Evolutionary conservation across 2,797 vertebrate genomes (phyloP), one percentile per base, ranked within the genome.

Genomic region (Coluber constrictor): DNA sequence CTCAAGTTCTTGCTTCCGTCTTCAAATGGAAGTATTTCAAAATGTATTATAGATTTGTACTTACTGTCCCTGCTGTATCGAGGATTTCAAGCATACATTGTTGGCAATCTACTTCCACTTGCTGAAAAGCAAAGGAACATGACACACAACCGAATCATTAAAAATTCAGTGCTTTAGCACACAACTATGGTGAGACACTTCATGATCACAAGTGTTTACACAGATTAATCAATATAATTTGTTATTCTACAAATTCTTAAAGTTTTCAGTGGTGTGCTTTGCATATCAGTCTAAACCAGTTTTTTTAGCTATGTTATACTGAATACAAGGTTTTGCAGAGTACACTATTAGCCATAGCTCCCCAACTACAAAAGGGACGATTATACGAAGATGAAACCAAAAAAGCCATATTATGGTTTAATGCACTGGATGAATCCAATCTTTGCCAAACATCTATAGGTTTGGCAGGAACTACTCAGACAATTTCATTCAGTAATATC

Each of bases 41-140:
- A 91, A 59, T 86, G 91, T n/a, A 55, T 55, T 51, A 95, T 63
- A 59, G 93, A 86, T 55, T 27, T 7, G 0, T 60, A 97, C 99
- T 98, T 98, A 99, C 99, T 94, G 99, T 99, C 96, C 99, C 99
- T 93, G 99, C 99, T 29, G 99, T 99, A 96, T 99, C 99, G 61
- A 99, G 98, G 97, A 99, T 99, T 98, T 99, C 99, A 90, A 99
- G 98, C 99, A 99, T 99, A 96, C 99, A 99, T 95, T 99, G 99
- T 96, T 99, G 99, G 92, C 98, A 99, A 94, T 99, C 99, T 59
- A 99, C 99, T 98, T 99, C 99, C 29, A 99, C 99, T 99, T 99
- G 99, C 99, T 99, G 97, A 92, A 95, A 18, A 86, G 86, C 55
- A 92, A 92, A 92, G 74, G 20, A 29, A 95, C 93, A 86, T 86